A percentile compares a stretch with the other conserved stretches of the same genome.
These are phyloP conservation scores for Ormyrus thymus DNA, from an alignment of 2,888 invertebrate species.

Conservation along the genomic window DNA sequence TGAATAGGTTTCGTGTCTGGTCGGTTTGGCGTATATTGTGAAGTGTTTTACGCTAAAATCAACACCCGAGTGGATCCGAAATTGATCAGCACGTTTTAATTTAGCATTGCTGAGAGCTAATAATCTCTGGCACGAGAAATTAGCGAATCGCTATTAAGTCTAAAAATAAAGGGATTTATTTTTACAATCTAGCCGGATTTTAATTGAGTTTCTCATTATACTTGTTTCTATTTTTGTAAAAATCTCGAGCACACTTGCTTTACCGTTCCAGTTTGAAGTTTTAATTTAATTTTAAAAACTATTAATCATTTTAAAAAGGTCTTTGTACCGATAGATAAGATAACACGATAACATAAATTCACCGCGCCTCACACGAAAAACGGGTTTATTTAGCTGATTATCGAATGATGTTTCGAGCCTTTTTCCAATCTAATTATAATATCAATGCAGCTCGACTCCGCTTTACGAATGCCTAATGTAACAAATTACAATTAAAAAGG, in stretches of 20 bases:
- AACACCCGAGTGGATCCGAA: slow-evolving; percentile 5
- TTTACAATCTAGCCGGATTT: neutral
- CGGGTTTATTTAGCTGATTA: too few relatives aligned
- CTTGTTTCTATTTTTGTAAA: neutral
- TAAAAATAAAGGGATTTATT: neutral
- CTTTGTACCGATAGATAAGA: neutral
- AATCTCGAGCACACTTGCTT: neutral
- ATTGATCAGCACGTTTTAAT: slow-evolving; percentile 24
- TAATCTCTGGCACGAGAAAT: slow-evolving; percentile 8
- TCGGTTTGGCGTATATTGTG: neutral
- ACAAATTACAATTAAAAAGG: too few relatives aligned
- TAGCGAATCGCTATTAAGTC: neutral
- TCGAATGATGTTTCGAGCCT: too few relatives aligned
- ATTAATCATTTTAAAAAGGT: slow-evolving; percentile 4
- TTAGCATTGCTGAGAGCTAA: slow-evolving; percentile 2
- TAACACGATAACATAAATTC: neutral
- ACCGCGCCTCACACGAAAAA: neutral
- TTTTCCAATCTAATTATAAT: too few relatives aligned
- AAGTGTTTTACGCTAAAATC: slow-evolving; percentile 22
- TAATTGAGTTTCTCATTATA: neutral
- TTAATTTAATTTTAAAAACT: slow-evolving; percentile 8
- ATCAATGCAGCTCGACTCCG: too few relatives aligned
- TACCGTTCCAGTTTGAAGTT: neutral
- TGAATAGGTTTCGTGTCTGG: neutral
- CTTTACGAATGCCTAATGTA: too few relatives aligned